phyloP scores from a whole-genome alignment of 2,888 invertebrate genomes.

The Epistrophella euchroma region DNA sequence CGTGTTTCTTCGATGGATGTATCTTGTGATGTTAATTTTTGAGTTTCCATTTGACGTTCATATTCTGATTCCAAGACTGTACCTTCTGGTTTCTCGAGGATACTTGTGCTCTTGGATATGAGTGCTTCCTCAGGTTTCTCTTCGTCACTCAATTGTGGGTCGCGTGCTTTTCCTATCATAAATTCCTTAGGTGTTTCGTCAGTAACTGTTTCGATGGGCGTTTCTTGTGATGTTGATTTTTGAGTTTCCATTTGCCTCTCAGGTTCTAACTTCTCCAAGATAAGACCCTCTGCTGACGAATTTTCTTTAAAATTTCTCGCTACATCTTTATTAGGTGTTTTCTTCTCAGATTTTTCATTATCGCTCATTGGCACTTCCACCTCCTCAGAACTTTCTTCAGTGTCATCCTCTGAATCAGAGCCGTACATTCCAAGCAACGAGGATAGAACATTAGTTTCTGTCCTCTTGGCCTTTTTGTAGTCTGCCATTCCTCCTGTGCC shows the following conservation, averaged over 20 bases:
- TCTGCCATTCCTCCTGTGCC: constrained; percentile 79
- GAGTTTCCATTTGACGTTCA: not conserved
- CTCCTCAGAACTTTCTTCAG: constrained; percentile 61
- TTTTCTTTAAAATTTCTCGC: not conserved
- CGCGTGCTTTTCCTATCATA: not conserved
- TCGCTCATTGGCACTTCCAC: constrained; percentile 26
- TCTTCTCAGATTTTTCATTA: not conserved
- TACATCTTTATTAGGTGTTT: not conserved
- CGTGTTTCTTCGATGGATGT: not conserved
- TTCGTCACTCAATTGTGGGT: constrained; percentile 68
- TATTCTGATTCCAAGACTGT: not conserved
- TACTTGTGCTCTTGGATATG: constrained; percentile 55
- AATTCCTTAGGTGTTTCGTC: not conserved
- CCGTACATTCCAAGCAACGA: constrained; percentile 82
- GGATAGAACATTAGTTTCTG: constrained; percentile 77
- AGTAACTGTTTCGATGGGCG: not conserved
- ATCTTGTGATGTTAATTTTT: not conserved
- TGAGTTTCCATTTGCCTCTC: not conserved
- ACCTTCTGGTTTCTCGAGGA: constrained; percentile 54
- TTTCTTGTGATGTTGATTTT: not conserved
- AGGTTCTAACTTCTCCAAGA: not conserved
- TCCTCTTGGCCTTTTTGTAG: constrained; percentile 78
- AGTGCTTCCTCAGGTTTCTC: constrained; percentile 79
- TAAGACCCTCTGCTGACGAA: not conserved
- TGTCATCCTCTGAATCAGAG: constrained; percentile 78